Evolutionary conservation across 2,888 invertebrate genomes (phyloP), one percentile per base, ranked within the genome.

Genomic region (Crioceris asparagi): DNA sequence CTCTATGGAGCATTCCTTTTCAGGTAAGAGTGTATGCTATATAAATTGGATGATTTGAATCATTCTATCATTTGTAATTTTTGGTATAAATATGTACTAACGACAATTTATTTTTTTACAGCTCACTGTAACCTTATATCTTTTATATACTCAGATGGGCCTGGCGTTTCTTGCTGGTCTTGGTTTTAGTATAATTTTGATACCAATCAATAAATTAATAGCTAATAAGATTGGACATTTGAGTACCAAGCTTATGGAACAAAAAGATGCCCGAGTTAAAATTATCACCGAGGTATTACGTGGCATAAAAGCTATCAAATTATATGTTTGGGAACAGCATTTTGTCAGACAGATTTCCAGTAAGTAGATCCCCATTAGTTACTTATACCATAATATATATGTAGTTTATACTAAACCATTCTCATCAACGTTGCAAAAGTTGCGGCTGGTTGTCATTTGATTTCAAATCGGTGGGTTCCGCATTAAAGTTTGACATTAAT

Each of bases 1-100:
- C 88, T 4, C 72, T 94, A 49, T 97, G 97, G 96, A 94, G 93
- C 64, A 83, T 96, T 57, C 96, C 96, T 4, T 72, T 94, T 54
- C 88, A 87, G 72, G 83, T 82, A 58, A 56, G 49, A 44, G n/a
- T n/a, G n/a, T n/a, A n/a, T n/a, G n/a, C 21, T 21, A 7, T 6
- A 21, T 7, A 21, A 21, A 6, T 6, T 6, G 21, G 21, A 7
- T 21, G 10, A 21, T 21, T 21, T 25, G 3, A 10, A 8, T 21
- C 10, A 10, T 21, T 21, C 10, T 21, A 21, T 8, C 10, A 21
- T 21, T 21, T 21, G 21, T 10, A 6, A 10, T 21, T 21, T 21
- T 21, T 21, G 6, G 10, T n/a, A n/a, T n/a, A n/a, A n/a, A n/a
- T n/a, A 17, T 17, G 10, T 12, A 10, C 32, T 29, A 2, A 16